A percentile compares a stretch with the other conserved stretches of the same genome.
These are phyloP conservation scores for Troides oblongomaculatus DNA, from an alignment of 2,888 invertebrate species.

Conservation along the genomic window DNA sequence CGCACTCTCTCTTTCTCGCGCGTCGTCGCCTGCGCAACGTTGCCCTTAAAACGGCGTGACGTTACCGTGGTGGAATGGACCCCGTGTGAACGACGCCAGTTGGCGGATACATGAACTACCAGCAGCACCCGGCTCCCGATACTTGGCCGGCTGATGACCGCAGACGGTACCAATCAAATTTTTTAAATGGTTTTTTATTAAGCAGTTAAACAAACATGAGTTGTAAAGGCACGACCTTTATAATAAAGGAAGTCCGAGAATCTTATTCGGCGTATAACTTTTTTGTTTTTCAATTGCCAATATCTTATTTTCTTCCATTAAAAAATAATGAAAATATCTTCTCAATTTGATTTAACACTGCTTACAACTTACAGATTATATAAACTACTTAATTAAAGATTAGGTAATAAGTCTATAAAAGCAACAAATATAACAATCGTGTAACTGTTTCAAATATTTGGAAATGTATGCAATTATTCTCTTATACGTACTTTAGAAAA, in stretches of 20 bases:
- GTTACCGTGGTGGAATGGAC: constrained; percentile 47
- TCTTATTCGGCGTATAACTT: too few relatives aligned
- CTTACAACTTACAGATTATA: too few relatives aligned
- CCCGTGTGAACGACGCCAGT: constrained; percentile 45
- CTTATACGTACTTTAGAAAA: not conserved
- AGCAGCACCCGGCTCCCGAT: constrained; percentile 11
- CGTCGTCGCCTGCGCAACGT: constrained; percentile 39
- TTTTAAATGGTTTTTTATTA: not conserved
- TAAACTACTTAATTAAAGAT: too few relatives aligned
- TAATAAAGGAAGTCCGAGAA: too few relatives aligned
- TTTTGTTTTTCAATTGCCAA: too few relatives aligned
- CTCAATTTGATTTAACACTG: too few relatives aligned
- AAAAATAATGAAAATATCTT: too few relatives aligned
- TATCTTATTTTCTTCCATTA: too few relatives aligned
- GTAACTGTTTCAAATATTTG: too few relatives aligned
- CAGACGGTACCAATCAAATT: constrained; percentile 2
- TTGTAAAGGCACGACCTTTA: not conserved
- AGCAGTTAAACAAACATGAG: not conserved
- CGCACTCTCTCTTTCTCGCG: constrained; percentile 67
- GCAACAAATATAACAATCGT: too few relatives aligned
- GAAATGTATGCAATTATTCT: too few relatives aligned
- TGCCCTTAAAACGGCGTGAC: constrained; percentile 58
- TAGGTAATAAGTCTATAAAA: too few relatives aligned
- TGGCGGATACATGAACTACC: constrained; percentile 22
- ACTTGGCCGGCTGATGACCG: constrained; percentile 15